Percentiles rank a stretch among this genome's conserved stretches.
Conservation (phyloP, 2,888 invertebrate species). For the Amphiduros pacificus region DNA sequence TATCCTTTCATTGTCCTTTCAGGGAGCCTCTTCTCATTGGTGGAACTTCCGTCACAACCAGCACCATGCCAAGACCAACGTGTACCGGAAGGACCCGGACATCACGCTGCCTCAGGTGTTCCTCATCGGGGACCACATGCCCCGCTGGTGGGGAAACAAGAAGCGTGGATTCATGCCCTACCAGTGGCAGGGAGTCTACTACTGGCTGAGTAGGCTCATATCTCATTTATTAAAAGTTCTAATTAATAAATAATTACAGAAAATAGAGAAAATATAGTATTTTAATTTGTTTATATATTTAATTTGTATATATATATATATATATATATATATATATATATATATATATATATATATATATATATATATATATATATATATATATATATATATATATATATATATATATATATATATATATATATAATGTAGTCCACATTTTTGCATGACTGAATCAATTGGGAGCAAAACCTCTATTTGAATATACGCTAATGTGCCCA, state of each 20-base stretch:
- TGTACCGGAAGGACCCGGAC: slow-evolving; percentile 53
- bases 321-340: neutral
- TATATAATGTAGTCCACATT: too few species aligned
- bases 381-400: neutral
- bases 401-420: too few species aligned
- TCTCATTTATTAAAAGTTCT: too few species aligned
- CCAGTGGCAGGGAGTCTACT: slow-evolving; percentile 52
- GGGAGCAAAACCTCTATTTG: too few species aligned
- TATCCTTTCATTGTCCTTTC: slow-evolving; percentile 3
- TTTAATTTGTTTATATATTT: neutral
- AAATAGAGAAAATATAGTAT: too few species aligned
- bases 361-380: neutral
- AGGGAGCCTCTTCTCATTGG: slow-evolving; percentile 57
- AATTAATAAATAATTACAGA: too few species aligned
- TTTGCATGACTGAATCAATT: too few species aligned
- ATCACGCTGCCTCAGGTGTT: slow-evolving; percentile 45
- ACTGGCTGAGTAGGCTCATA: slow-evolving; percentile 47
- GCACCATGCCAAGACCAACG: slow-evolving; percentile 57
- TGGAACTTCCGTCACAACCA: slow-evolving; percentile 57
- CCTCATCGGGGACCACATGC: slow-evolving; percentile 47
- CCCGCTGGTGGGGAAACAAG: slow-evolving; percentile 43
- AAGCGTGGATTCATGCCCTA: slow-evolving; percentile 53
- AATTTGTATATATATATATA: neutral
- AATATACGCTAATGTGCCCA: too few species aligned
- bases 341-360: neutral